These are phyloP conservation scores for Mallotus villosus DNA, from an alignment of 2,797 vertebrate species.

Conservation along the genomic window DNA sequence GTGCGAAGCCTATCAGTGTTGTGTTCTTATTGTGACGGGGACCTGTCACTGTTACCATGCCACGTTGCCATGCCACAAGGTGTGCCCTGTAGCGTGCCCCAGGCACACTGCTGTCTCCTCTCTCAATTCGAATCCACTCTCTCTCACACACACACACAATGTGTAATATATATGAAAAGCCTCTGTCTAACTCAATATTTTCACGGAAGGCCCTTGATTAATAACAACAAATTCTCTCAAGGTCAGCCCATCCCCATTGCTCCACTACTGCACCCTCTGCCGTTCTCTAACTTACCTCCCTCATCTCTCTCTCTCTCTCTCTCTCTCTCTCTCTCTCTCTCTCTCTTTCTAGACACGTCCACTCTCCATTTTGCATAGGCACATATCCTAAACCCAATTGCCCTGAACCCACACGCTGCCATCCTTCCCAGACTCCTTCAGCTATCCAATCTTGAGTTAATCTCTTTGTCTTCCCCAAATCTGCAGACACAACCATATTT, in stretches of 20 bases:
- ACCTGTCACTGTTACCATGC: constrained; percentile 27
- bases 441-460: background rate
- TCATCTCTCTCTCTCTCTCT: no score
- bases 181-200: background rate
- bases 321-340: background rate
- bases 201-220: background rate
- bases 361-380: background rate
- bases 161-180: background rate
- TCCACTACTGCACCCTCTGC: background rate
- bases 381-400: background rate
- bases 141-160: background rate
- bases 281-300: background rate
- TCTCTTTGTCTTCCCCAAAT: background rate
- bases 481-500: constrained; percentile 1
- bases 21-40: constrained; percentile 39
- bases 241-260: background rate
- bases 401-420: background rate
- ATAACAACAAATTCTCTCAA: background rate
- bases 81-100: constrained; percentile 37
- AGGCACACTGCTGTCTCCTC: constrained; percentile 7
- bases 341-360: background rate
- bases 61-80: background rate
- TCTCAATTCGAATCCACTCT: background rate
- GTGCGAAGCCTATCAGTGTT: background rate
- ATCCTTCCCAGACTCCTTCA: no score